Evolutionary conservation across 2,113 vertebrate species (phyloP).

Genomic region (Donacobius atricapilla): DNA sequence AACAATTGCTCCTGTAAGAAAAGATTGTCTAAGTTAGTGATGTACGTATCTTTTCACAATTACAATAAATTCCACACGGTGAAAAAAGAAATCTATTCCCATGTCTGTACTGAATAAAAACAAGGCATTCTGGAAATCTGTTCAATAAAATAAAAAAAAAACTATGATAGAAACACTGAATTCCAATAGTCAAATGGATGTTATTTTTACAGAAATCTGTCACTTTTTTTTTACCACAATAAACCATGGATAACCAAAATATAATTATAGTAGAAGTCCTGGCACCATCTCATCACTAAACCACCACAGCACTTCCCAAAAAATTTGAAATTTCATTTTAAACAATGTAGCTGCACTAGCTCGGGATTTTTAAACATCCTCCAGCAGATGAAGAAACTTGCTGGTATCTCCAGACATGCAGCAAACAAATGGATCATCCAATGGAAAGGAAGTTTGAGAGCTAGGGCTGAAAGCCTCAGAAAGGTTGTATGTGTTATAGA

Average conservation of each 20-base stretch:
- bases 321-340: neutral
- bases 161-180: neutral
- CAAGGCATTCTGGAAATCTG: neutral
- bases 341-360: neutral
- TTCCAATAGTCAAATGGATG: neutral
- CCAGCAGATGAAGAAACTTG: neutral
- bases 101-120: neutral
- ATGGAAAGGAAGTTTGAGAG: neutral
- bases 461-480: neutral
- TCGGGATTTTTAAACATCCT: neutral
- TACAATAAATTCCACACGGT: neutral
- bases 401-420: neutral
- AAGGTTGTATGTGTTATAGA: no score
- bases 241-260: neutral
- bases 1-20: conserved; percentile 88
- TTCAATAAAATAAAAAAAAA: no score
- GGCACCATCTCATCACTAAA: neutral
- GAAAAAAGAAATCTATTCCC: neutral
- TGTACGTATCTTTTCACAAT: neutral
- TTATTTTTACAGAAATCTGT: neutral
- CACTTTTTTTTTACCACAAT: neutral
- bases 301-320: neutral
- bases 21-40: neutral
- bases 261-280: neutral
- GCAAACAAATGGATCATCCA: neutral